Base-by-base conservation (phyloP, 2,888 invertebrate species). In the Torymus aiolomorphi region DNA sequence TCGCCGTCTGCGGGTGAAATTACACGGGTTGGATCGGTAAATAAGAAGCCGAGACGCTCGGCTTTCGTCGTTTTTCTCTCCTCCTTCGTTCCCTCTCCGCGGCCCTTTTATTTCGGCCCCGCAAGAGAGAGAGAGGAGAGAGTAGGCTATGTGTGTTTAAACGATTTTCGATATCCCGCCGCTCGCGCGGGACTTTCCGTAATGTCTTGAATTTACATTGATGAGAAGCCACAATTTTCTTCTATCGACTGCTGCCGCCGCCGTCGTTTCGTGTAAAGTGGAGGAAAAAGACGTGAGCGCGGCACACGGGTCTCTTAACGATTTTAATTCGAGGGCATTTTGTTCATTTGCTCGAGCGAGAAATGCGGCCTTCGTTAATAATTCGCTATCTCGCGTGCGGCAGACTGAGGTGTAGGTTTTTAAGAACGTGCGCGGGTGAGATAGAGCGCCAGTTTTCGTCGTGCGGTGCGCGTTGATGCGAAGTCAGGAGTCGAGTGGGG, bases 81-180 rank as follows among this genome's bases (percentile, higher is more conserved):
- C 20, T 20, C 2, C 20, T 20, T 20, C 20, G 49, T 13, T 49
- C 42, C 10, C 16, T 18, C 12, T 16, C 59, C 4, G 16, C 20
- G 8, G 42, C 51, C 31, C 52, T 67, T 14, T 13, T 61, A 16
- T 63, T 49, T 14, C 49, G 59, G 57, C 5, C 11, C 59, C 13
- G 16, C 12, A 31, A 16, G n/a, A 10, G 51, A 8, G 13, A 14
- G 49, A 1, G 2, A 2, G 4, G n/a, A 10, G 51, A 8, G 13
- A 14, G 49, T 20, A 20, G 20, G 4, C 63, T 42, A 24, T 70
- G 63, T 65, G 59, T 76, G 71, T 78, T 73, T 81, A 81, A 81
- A 66, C 81, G 78, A 76, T 81, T 78, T 81, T 81, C 81, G 76
- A 81, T 81, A 81, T 78, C 76, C 70, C 72, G 62, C 57, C 69